Evolutionary conservation across 2,113 vertebrate species (phyloP).

Genomic region (Embiotoca jacksoni): DNA sequence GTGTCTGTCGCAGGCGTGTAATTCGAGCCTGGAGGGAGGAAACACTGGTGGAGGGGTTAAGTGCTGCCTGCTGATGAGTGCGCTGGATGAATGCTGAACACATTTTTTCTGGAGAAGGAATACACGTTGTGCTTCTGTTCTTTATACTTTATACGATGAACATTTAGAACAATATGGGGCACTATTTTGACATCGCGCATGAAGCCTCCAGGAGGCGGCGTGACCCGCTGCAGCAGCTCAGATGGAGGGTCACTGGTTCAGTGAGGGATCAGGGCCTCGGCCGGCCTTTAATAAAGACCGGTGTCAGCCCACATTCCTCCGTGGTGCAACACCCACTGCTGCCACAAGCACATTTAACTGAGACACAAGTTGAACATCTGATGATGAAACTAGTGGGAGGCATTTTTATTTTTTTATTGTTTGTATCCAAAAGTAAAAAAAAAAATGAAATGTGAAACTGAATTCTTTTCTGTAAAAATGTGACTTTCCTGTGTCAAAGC

Average conservation of each 20-base stretch:
- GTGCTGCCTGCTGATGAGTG: constrained; percentile 74
- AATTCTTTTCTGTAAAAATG: no score
- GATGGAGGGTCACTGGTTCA: background rate
- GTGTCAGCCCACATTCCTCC: background rate
- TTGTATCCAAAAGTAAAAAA: no score
- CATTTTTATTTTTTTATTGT: no score
- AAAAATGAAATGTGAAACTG: no score
- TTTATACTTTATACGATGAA: background rate
- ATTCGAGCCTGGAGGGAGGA: constrained; percentile 70
- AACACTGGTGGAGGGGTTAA: constrained; percentile 62
- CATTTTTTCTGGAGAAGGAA: constrained; percentile 41
- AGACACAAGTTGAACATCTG: no score
- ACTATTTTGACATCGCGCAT: no score
- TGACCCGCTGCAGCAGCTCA: background rate
- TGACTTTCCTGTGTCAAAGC: no score
- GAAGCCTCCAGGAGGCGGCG: background rate
- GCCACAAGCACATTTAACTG: background rate
- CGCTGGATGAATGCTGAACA: constrained; percentile 53
- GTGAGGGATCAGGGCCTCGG: background rate
- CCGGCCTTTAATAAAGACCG: background rate
- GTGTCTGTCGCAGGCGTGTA: constrained; percentile 47
- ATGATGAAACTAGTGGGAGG: no score
- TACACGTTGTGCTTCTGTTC: constrained; percentile 2
- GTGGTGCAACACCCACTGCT: background rate
- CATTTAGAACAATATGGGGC: no score